These are phyloP conservation scores for Pipistrellus kuhlii DNA, from an alignment of 2,797 vertebrate species.

Conservation along the genomic window DNA sequence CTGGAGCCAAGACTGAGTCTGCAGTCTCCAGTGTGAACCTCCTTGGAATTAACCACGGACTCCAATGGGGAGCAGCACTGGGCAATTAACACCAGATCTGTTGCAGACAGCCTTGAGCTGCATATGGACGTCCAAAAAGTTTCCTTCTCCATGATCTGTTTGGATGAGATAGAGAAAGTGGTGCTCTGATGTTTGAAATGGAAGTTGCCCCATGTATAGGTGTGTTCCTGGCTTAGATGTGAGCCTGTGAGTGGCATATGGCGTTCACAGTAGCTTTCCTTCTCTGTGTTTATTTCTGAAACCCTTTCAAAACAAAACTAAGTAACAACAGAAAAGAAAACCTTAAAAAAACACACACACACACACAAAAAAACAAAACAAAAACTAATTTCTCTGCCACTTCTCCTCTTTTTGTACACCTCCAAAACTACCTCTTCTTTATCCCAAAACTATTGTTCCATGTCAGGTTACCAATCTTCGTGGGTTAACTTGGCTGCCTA, in stretches of 20 bases:
- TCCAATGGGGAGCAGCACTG: slow-evolving; percentile 75
- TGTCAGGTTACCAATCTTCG: background rate
- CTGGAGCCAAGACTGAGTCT: slow-evolving; percentile 79
- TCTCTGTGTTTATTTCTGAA: slow-evolving; percentile 17
- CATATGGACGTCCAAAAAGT: background rate
- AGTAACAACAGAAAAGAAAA: background rate
- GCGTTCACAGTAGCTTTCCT: background rate
- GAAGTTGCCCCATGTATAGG: background rate
- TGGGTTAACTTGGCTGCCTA: background rate
- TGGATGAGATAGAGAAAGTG: background rate
- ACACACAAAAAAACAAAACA: background rate
- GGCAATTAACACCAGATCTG: slow-evolving; percentile 84
- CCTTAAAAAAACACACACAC: background rate
- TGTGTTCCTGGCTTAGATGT: background rate
- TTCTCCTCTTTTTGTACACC: background rate
- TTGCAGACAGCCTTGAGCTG: background rate
- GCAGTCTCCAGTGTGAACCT: slow-evolving; percentile 85
- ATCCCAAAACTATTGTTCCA: background rate
- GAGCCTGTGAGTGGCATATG: background rate
- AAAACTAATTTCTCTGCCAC: background rate
- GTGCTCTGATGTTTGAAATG: background rate
- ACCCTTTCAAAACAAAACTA: background rate
- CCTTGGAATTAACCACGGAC: slow-evolving; percentile 85
- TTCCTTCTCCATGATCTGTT: background rate
- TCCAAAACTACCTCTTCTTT: background rate